phyloP scores from a whole-genome alignment of 1,140 invertebrate species.

The Matsumurasca onukii region DNA sequence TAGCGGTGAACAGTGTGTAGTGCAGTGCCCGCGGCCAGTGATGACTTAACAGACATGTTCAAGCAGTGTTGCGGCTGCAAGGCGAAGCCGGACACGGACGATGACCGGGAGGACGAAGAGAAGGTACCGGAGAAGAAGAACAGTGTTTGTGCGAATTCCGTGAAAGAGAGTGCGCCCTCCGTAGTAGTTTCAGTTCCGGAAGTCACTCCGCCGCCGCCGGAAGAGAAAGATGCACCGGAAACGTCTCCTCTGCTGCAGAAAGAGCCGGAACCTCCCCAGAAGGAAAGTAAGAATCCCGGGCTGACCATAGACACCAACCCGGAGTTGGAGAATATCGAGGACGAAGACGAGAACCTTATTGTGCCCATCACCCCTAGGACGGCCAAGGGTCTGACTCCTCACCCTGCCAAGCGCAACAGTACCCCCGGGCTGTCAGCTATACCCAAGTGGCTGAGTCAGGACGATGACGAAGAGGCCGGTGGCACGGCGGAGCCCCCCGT shows the following conservation, averaged over 20 bases:
- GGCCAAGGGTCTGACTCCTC: conserved; percentile 21
- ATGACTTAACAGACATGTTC: conserved; percentile 29
- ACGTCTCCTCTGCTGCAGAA: background rate
- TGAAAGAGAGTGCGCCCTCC: background rate
- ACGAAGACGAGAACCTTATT: conserved; percentile 24
- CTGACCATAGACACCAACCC: conserved; percentile 22
- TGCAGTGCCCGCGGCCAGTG: background rate
- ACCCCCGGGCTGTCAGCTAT: conserved; percentile 36
- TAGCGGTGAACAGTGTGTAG: background rate
- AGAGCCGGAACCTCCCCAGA: background rate
- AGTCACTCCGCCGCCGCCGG: background rate
- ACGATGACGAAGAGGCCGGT: conserved; percentile 43
- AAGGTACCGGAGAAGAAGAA: conserved; percentile 9
- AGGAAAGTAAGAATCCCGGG: conserved; percentile 26
- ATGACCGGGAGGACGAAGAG: background rate
- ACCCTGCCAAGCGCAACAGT: conserved; percentile 40
- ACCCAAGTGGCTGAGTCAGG: conserved; percentile 49
- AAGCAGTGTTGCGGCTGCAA: conserved; percentile 34
- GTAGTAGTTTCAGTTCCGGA: background rate
- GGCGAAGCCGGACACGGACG: conserved; percentile 3
- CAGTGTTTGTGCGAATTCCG: background rate
- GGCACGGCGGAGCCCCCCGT: conserved; percentile 38
- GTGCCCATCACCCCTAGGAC: conserved; percentile 35
- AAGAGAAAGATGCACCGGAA: conserved; percentile 6
- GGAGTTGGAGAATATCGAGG: conserved; percentile 15